Evolutionary conservation across 2,888 invertebrate genomes (phyloP), one percentile per base, ranked within the genome.

Genomic region (Dendrolimus pini): DNA sequence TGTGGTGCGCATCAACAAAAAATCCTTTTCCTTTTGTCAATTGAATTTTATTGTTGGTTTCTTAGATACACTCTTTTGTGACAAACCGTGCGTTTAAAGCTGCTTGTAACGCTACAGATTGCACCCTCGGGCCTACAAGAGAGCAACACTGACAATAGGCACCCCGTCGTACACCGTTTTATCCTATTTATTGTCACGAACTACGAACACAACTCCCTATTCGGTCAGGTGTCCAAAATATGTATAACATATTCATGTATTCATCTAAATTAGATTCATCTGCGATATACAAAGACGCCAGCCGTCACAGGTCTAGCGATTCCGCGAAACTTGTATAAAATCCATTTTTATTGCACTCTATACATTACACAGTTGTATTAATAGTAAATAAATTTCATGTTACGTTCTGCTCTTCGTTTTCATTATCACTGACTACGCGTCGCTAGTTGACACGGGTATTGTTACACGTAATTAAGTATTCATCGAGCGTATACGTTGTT

Each of bases 11-110:
- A 69, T 65, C 75, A 77, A 80, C 82, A 79, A 80, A 83, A 78
- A 67, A 69, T 72, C 77, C 77, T 82, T 74, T 78, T 79, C 82
- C 82, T 85, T 30, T 88, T 88, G 89, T 89, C 88, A 88, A 88
- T 88, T 88, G 87, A 88, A 85, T 85, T 87, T 90, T 89, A 89
- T 89, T 88, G 89, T 88, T 79, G 85, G 88, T 86, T 89, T 87
- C 85, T 81, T 77, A 84, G 85, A 87, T 85, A 82, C 77, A 75
- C 79, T 79, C 88, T 87, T 88, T 89, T 89, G 86, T 89, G 85
- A 77, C 70, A 79, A 86, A 83, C 85, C 84, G 88, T 83, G 88
- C 89, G 89, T 84, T 81, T 77, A 84, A 89, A 88, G 85, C 85
- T 78, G 82, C 82, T 85, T 83, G 85, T 84, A 80, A 73, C 78